Conservation (phyloP, 2,888 invertebrate species). For the Zootermopsis nevadensis region DNA sequence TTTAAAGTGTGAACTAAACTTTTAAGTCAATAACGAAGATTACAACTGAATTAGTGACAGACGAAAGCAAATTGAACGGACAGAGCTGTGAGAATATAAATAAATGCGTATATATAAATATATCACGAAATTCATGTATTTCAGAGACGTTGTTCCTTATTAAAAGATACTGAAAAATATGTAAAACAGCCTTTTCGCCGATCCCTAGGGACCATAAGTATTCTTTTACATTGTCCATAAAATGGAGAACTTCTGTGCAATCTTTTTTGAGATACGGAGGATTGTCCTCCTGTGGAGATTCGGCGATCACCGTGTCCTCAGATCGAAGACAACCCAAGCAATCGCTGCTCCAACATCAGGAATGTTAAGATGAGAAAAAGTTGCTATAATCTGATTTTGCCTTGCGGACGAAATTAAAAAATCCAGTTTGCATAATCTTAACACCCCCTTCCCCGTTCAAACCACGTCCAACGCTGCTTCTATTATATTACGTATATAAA, state of each 20-base stretch:
- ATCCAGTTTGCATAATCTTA: not conserved
- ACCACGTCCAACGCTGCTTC: not conserved
- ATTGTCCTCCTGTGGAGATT: too few relatives aligned
- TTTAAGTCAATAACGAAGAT: too few relatives aligned
- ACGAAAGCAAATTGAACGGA: too few relatives aligned
- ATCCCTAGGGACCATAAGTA: slow-evolving; percentile 14
- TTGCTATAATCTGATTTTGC: slow-evolving; percentile 6
- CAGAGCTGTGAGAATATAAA: too few relatives aligned
- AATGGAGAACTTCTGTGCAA: not conserved
- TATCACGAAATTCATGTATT: not conserved
- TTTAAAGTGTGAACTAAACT: too few relatives aligned
- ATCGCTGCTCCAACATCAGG: not conserved
- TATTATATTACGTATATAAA: not conserved
- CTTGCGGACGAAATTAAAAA: slow-evolving; percentile 2
- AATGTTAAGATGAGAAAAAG: slow-evolving; percentile 19
- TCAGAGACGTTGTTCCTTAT: not conserved
- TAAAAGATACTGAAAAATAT: not conserved
- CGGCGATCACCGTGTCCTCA: not conserved
- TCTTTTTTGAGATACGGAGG: not conserved
- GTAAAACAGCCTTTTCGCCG: slow-evolving; percentile 5
- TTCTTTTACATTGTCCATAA: not conserved
- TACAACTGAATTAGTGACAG: too few relatives aligned
- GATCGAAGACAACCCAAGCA: not conserved
- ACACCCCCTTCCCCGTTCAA: not conserved
- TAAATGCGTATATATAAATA: too few relatives aligned